Base-by-base conservation (phyloP, 2,113 vertebrate species). In the Nerophis ophidion region DNA sequence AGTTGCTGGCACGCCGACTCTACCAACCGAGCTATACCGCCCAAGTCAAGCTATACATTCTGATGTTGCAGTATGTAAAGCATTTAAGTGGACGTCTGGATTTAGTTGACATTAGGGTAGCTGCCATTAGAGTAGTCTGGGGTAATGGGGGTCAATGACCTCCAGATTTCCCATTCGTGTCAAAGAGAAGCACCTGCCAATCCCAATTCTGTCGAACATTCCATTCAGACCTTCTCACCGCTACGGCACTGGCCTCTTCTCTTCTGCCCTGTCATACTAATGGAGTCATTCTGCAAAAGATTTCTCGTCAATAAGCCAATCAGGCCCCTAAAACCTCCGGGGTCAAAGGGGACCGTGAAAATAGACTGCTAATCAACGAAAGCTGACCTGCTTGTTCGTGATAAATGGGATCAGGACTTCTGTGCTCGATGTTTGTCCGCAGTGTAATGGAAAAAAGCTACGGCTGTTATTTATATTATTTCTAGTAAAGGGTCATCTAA, bases 301-400 rank as follows among this genome's bases (percentile, higher is more conserved):
- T 72, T 81, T 79, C 55, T 71, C 65, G 70, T 85, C 81, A 81
- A 78, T 77, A 66, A 38, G 35, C 35, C 61, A 68, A 66, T n/a
- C 13, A 45, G 49, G 42, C 67, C 59, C 62, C 66, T 65, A 54
- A 79, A 80, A 52, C 63, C 79, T 57, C 58, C 35, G 2, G 55
- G 83, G 75, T 86, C 79, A 84, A 73, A 79, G 69, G 63, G 61
- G 61, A 53, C 35, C 44, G 64, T 51, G 48, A 58, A 66, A 55
- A 79, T 45, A 60, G 61, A 56, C 70, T 36, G 56, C 65, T 75
- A 71, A 79, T 81, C 72, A 81, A 79, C 57, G 48, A 49, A 48
- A 73, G 66, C 48, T 46, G 52, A 49, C 33, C 51, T 14, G 33
- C 50, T n/a, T 19, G 16, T 48, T n/a, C 57, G 1, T 13, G 52